These are phyloP conservation scores for Drosophila ohnishii DNA, from an alignment of 1,140 invertebrate species.

Conservation along the genomic window DNA sequence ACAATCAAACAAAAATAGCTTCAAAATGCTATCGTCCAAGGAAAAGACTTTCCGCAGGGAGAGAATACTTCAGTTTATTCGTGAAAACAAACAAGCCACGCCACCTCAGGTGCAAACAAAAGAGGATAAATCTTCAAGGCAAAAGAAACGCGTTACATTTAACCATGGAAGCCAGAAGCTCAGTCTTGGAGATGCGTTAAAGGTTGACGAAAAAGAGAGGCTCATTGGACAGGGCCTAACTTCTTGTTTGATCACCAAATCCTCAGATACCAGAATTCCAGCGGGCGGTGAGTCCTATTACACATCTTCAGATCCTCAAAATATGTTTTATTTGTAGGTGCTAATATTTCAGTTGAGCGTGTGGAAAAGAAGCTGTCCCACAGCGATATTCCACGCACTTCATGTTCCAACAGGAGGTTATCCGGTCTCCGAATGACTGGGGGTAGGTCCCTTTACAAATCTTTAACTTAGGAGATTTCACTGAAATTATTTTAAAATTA, in stretches of 20 bases:
- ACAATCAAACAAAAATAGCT: too few species aligned
- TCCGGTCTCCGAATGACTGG: not conserved
- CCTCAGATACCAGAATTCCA: conserved; percentile 30
- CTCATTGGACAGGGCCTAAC: conserved; percentile 51
- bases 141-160: conserved; percentile 62
- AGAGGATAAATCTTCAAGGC: conserved; percentile 1
- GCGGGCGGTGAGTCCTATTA: not conserved
- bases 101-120: not conserved
- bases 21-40: conserved; percentile 18
- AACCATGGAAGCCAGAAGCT: conserved; percentile 22
- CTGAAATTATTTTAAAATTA: not conserved
- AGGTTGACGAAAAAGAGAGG: conserved; percentile 33
- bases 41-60: conserved; percentile 14
- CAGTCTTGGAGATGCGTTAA: not conserved
- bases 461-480: not conserved
- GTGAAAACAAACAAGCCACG: not conserved
- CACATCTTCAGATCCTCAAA: not conserved
- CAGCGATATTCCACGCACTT: not conserved
- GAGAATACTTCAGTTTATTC: conserved; percentile 30
- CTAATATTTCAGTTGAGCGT: conserved; percentile 50
- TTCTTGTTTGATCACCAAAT: conserved; percentile 60
- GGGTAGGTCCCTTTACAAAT: not conserved
- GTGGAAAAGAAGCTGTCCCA: not conserved
- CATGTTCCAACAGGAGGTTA: not conserved
- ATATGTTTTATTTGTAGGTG: conserved; percentile 24